Evolutionary conservation across 1,140 invertebrate species (phyloP), one percentile per base, ranked within the genome.

Genomic region (Drosophila malerkotliana): DNA sequence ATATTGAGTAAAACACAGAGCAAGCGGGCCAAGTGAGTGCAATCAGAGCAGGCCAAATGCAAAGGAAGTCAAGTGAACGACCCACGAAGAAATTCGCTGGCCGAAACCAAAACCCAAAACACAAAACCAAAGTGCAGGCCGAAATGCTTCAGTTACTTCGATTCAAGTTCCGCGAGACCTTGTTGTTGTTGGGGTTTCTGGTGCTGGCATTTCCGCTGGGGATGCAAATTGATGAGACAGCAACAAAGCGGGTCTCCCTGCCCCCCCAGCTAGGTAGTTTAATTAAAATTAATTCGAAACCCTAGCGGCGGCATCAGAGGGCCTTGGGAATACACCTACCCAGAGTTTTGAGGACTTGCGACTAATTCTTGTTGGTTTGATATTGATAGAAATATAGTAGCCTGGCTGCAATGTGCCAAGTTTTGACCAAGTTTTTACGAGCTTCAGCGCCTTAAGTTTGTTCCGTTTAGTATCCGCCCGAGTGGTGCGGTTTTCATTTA

Each of bases 1-100:
- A 87, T 87, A 88, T 88, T 88, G 79, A 73, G 75, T 87, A 87
- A 87, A 88, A 88, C 82, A 88, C 83, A 49, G 56, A 15, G 69
- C 24, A 30, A 56, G 45, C 5, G 32, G 45, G 55, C 14, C 3
- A 10, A 49, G 64, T 39, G 44, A 56, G 72, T 58, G 60, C 69
- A 75, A 37, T 44, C 53, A 28, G 28, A 74, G 45, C 66, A 47
- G 52, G 61, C 60, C 67, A 56, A 67, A 75, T 41, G 72, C 41
- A 63, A 74, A 51, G 41, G 10, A 9, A 52, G 59, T 53, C 52
- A 63, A 66, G 48, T 79, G 72, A 76, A 61, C 32, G 47, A 64
- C 26, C 26, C 26, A 28, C 26, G 26, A 28, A 28, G 26, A 28
- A 76, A 75, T 84, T 79, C 59, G 51, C 64, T 80, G 73, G 73